Conservation (phyloP, 2,888 invertebrate genomes). For the Zootermopsis nevadensis region DNA sequence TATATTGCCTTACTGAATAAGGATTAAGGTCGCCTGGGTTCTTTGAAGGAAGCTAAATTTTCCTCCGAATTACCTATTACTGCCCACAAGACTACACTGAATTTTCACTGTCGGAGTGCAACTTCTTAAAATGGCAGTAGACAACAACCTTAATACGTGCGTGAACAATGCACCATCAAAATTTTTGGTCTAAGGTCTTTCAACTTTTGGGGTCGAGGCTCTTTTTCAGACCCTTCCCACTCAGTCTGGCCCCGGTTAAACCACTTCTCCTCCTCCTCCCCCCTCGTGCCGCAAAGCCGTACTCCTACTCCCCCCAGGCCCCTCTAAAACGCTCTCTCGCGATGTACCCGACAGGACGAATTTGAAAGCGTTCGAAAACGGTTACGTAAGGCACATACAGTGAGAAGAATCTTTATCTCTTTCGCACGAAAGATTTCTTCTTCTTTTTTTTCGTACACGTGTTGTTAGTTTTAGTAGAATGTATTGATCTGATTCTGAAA, state of each 20-base stretch:
- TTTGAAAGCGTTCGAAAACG: constrained; percentile 39
- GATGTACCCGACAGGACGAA: constrained; percentile 26
- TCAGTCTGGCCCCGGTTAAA: constrained; percentile 43
- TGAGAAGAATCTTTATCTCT: not conserved
- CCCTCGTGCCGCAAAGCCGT: not conserved
- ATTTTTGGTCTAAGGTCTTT: constrained; percentile 4
- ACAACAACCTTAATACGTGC: not conserved
- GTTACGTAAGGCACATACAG: constrained; percentile 25
- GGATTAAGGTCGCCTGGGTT: too few relatives aligned
- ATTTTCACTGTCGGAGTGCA: too few relatives aligned
- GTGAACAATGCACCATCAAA: not conserved
- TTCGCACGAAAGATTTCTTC: not conserved
- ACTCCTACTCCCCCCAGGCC: not conserved
- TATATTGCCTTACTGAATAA: too few relatives aligned
- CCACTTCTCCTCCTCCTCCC: constrained; percentile 48
- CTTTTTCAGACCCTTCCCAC: constrained; percentile 50
- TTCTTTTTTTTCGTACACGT: too few relatives aligned
- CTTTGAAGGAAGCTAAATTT: too few relatives aligned
- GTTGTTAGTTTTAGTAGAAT: too few relatives aligned
- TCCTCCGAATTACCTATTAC: too few relatives aligned
- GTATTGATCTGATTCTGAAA: too few relatives aligned
- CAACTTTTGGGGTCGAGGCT: constrained; percentile 49
- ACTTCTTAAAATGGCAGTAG: too few relatives aligned
- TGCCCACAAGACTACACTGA: too few relatives aligned
- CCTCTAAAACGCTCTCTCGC: not conserved